phyloP scores from a whole-genome alignment of 2,113 vertebrate genomes.

The Epinephelus fuscoguttatus region DNA sequence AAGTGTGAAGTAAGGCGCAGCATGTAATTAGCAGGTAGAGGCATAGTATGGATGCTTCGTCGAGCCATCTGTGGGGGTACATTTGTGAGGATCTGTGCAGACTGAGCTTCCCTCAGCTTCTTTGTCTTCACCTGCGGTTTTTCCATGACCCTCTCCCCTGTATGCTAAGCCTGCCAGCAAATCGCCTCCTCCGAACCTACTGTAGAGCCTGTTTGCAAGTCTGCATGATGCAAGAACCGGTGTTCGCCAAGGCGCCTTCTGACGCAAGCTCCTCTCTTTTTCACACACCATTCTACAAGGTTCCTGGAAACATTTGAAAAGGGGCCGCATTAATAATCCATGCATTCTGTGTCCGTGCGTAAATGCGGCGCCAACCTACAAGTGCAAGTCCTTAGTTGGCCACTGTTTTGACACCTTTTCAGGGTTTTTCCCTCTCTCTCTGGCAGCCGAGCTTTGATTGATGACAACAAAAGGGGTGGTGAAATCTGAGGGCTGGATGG shows the following conservation, averaged over 20 bases:
- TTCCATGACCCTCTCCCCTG: constrained; percentile 42
- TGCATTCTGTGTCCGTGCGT: constrained; percentile 54
- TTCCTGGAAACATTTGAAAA: constrained; percentile 72
- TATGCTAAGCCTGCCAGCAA: constrained; percentile 41
- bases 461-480: constrained; percentile 78
- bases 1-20: constrained; percentile 59
- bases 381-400: constrained; percentile 56
- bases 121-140: constrained; percentile 44
- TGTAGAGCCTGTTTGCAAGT: constrained; percentile 46
- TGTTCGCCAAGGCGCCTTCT: constrained; percentile 47
- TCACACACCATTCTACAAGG: constrained; percentile 55
- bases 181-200: constrained; percentile 40
- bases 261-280: constrained; percentile 56
- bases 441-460: constrained; percentile 73
- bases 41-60: constrained; percentile 29
- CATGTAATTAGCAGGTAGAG: constrained; percentile 72
- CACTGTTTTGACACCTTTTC: constrained; percentile 74
- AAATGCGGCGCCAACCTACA: constrained; percentile 59
- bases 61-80: constrained; percentile 57
- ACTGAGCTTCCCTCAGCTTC: constrained; percentile 38
- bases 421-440: constrained; percentile 48
- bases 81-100: constrained; percentile 41
- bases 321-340: constrained; percentile 76
- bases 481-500: constrained; percentile 77
- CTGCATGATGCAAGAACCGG: constrained; percentile 52